phyloP scores from a whole-genome alignment of 2,113 vertebrate genomes.

The Colistium nudipinnis region DNA sequence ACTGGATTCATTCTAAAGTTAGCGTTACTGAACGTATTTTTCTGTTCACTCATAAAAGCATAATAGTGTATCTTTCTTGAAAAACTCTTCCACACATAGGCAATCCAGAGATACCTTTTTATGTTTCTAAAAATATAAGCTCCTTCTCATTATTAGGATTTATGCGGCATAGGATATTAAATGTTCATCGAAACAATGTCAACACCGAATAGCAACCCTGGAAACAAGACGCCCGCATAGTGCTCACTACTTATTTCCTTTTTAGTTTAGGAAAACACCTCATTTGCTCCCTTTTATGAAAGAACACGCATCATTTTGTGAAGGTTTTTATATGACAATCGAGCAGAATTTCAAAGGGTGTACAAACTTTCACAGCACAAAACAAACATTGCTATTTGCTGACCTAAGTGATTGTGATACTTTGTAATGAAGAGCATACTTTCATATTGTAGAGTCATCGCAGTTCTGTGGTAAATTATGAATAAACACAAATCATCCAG shows the following conservation, averaged over 20 bases:
- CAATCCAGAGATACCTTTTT: neutral
- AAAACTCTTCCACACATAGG: neutral
- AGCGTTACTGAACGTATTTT: neutral
- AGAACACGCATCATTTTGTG: neutral
- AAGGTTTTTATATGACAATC: constrained; percentile 22
- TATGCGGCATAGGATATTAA: neutral
- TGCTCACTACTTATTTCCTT: neutral
- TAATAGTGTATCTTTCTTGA: neutral
- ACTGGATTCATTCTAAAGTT: neutral
- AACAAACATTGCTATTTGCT: constrained; percentile 14
- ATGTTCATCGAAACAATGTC: neutral
- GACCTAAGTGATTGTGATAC: neutral
- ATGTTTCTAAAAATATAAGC: neutral
- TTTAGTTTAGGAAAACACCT: neutral
- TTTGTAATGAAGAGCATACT: constrained; percentile 21
- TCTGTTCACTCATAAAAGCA: neutral
- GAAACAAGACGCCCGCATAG: neutral
- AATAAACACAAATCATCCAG: constrained; percentile 11
- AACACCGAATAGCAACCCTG: neutral
- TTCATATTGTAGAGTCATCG: constrained; percentile 5
- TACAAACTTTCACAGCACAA: constrained; percentile 32
- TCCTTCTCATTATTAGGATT: constrained; percentile 9
- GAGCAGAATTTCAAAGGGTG: neutral
- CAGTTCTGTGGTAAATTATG: constrained; percentile 24
- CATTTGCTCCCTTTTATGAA: neutral